These are phyloP conservation scores for Idaea aversata DNA, from an alignment of 2,888 invertebrate species.

Conservation along the genomic window DNA sequence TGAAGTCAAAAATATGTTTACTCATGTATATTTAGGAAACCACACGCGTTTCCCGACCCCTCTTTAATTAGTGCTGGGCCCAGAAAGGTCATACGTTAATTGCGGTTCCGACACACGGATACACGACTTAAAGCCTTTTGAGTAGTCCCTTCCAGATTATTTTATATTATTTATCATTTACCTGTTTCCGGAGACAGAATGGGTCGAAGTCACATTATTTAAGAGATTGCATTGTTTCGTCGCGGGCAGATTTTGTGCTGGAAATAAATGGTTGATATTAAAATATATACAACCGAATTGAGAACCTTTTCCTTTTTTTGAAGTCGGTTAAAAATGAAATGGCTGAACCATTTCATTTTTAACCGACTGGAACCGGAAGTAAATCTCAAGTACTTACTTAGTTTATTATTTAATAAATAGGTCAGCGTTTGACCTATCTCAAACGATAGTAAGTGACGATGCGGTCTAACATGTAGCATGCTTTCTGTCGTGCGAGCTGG, in stretches of 20 bases:
- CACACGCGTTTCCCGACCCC: constrained; percentile 30
- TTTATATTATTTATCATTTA: constrained; percentile 53
- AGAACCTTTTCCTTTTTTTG: too few relatives aligned
- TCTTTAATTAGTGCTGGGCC: constrained; percentile 50
- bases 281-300: too few relatives aligned
- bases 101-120: constrained; percentile 53
- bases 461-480: too few relatives aligned
- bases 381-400: too few relatives aligned
- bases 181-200: constrained; percentile 27
- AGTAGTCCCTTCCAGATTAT: constrained; percentile 47
- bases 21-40: constrained; percentile 28
- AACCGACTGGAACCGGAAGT: too few relatives aligned
- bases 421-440: too few relatives aligned
- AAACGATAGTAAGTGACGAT: too few relatives aligned
- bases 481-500: too few relatives aligned
- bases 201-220: constrained; percentile 17
- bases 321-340: too few relatives aligned
- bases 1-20: constrained; percentile 30
- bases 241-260: not conserved
- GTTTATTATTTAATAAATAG: too few relatives aligned
- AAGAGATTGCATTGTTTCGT: not conserved
- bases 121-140: constrained; percentile 50
- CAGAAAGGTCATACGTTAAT: constrained; percentile 54
- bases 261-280: not conserved
- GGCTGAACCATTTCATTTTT: too few relatives aligned